phyloP scores from a whole-genome alignment of 2,888 invertebrate species.

The Macropis europaea region DNA sequence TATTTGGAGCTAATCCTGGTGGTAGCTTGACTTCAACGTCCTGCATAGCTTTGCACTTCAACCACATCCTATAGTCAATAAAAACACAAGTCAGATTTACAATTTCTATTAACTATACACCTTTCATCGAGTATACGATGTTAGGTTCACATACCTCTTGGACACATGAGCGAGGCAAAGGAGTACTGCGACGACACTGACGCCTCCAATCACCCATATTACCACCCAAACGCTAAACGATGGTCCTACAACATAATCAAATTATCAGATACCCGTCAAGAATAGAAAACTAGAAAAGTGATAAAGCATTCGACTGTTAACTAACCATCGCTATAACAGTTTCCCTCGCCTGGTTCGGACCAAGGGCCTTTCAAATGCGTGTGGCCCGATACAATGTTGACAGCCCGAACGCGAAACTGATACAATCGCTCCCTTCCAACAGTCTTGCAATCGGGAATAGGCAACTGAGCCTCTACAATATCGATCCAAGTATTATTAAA shows the following conservation, averaged over 20 bases:
- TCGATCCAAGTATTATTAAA: not conserved
- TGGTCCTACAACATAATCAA: slow-evolving; percentile 63
- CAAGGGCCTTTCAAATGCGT: slow-evolving; percentile 77
- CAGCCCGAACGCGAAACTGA: slow-evolving; percentile 77
- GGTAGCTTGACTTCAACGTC: slow-evolving; percentile 86
- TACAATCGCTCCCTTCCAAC: slow-evolving; percentile 71
- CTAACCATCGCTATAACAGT: slow-evolving; percentile 76
- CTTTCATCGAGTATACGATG: not conserved
- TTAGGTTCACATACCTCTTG: slow-evolving; percentile 67
- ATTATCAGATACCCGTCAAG: not conserved
- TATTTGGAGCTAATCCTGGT: slow-evolving; percentile 82
- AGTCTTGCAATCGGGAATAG: slow-evolving; percentile 76
- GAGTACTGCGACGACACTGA: slow-evolving; percentile 65
- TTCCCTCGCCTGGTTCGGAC: slow-evolving; percentile 78
- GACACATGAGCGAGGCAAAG: slow-evolving; percentile 70
- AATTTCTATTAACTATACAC: too few species aligned
- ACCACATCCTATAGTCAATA: slow-evolving; percentile 81
- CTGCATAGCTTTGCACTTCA: slow-evolving; percentile 84
- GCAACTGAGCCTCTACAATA: slow-evolving; percentile 69
- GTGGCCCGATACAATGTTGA: slow-evolving; percentile 73
- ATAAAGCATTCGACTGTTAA: slow-evolving; percentile 11
- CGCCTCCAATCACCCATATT: slow-evolving; percentile 71
- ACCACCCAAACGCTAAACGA: slow-evolving; percentile 66
- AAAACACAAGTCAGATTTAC: not conserved
- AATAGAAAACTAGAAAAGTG: not conserved